Base-by-base conservation (phyloP, 2,113 vertebrate genomes). In the Brienomyrus longianalis region DNA sequence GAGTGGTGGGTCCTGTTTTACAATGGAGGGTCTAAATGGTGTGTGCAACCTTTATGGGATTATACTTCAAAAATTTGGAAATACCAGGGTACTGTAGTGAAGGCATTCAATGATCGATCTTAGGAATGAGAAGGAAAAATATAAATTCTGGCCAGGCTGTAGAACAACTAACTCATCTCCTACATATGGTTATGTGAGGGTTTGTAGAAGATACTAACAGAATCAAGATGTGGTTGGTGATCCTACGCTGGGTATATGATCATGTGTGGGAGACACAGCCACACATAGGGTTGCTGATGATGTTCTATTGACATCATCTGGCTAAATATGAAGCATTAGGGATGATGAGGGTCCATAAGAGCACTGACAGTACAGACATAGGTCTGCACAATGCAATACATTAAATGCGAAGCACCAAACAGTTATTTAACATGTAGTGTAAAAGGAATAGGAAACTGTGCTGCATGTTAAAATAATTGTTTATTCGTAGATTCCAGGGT, bases 401-500 rank as follows among this genome's bases (percentile, higher is more conserved):
- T 31, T 27, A 27, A 35, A 11, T 59, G 21, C 8, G 56, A 59
- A 59, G 56, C 56, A 59, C 0, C 52, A 54, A 19, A 66, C 59
- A 7, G 21, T 48, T 85, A 48, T 47, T 23, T 19, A 27, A 86
- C 1, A 13, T 51, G 13, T 3, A 51, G 0, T 51, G 21, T n/a
- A 74, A 86, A 47, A 31, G 3, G 48, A 21, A 48, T 15, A 13
- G 9, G 21, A 23, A 51, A 23, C 47, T 2, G 27, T 13, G 47
- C 48, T 27, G 84, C n/a, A 23, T 51, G 84, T 52, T 51, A 51
- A 86, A 47, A 13, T 23, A 8, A 47, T 84, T 15, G 45, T 85
- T 50, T 43, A 19, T 85, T 51, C 31, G 47, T 93, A 97, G 96
- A 94, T 97, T 91, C 13, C 52, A 90, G 91, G 50, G 7, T 96